Evolutionary conservation across 2,113 vertebrate genomes (phyloP).

Genomic region (Phrynosoma blainvillii): DNA sequence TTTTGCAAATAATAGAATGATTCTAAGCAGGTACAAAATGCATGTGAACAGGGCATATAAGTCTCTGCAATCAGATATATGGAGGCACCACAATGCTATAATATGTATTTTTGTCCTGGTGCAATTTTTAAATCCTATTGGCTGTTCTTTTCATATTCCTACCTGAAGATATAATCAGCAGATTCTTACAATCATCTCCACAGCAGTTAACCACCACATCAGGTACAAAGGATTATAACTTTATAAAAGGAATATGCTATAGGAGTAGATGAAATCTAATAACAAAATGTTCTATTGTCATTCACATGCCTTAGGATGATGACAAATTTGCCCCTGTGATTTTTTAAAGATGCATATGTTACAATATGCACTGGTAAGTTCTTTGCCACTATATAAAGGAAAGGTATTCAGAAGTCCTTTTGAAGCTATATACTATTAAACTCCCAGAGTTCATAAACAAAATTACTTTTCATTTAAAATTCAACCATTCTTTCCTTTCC

Average conservation of each 20-base stretch:
- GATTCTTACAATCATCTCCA: constrained; percentile 33
- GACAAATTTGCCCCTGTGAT: constrained; percentile 4
- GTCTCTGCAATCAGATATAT: background rate
- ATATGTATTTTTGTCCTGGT: constrained; percentile 22
- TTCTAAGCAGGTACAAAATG: background rate
- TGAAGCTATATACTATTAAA: background rate
- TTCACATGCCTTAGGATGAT: constrained; percentile 2
- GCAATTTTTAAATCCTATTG: constrained; percentile 24
- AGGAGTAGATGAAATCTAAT: constrained; percentile 21
- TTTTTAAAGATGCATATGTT: background rate
- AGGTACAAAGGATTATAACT: constrained; percentile 21
- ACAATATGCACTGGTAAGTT: background rate
- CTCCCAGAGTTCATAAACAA: background rate
- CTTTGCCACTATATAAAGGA: background rate
- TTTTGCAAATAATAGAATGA: constrained; percentile 6
- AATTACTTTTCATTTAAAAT: background rate
- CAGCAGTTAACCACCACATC: constrained; percentile 29
- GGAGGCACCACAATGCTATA: background rate
- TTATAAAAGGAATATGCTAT: constrained; percentile 4
- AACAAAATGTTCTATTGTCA: constrained; percentile 19
- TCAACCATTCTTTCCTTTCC: background rate
- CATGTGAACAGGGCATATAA: background rate
- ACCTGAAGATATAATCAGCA: constrained; percentile 32
- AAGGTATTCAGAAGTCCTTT: background rate
- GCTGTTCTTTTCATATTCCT: constrained; percentile 11